Evolutionary conservation across 2,113 vertebrate species (phyloP), one percentile per base, ranked within the genome.

Genomic region (Myiozetetes cayanensis): DNA sequence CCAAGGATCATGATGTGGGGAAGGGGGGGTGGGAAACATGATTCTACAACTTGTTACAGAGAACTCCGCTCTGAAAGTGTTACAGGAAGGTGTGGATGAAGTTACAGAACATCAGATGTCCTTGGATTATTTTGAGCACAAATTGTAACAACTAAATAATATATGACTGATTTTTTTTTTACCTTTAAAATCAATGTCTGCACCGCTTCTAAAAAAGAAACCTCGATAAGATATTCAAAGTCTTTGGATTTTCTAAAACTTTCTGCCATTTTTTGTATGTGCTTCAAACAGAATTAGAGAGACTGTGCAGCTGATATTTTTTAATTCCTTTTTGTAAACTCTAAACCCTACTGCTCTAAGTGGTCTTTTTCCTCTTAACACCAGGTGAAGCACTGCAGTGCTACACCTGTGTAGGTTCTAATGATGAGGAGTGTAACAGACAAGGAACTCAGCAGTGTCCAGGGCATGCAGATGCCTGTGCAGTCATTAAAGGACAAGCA

Each of bases 351-450:
- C 59, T n/a, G 49, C 14, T 58, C 5, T 11, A 33, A 92, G 28
- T 47, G 72, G 9, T 75, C 18, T 79, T 72, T 44, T 44, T 92
- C 80, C 12, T 87, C 91, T 56, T 58, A 23, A 8, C 20, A 12
- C n/a, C 97, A 99, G 99, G 98, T 59, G 97, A 98, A 50, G 98
- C 98, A 7, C 98, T 99, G 83, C 97, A 93, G 61, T 99, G 99
- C 97, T 99, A 98, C 79, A 98, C 98, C 75, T 99, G 98, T 33
- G 98, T 99, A 96, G 99, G 98, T 46, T 98, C 98, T 58, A 98
- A 97, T 59, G 98, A 99, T 52, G 98, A 98, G 0, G 98, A 99
- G 94, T 99, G 99, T 94, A 99, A 99, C 98, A 98, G 96, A 8
- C 99, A 99, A 95, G 98, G 99, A 30, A 97, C 98, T 44, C 98